A percentile compares a stretch with the other conserved stretches of the same genome.
phyloP scores from a whole-genome alignment of 2,888 invertebrate species.

The Polymixis lichenea region DNA sequence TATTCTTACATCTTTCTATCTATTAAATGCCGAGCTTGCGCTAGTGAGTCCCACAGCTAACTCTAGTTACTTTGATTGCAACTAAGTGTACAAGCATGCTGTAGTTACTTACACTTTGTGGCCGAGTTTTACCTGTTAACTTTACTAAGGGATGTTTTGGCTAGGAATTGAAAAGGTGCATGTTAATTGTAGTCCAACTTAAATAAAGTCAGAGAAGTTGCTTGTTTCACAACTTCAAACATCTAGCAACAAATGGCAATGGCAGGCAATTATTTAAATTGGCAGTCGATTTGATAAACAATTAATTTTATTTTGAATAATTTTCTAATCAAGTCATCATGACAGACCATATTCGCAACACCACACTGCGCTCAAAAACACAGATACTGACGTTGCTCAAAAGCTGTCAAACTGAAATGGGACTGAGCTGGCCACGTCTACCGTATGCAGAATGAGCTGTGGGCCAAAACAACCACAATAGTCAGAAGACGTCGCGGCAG shows the following conservation, averaged over 20 bases:
- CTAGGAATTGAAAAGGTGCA: not conserved
- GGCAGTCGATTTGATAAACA: not conserved
- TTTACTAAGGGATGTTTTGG: not conserved
- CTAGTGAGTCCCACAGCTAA: constrained; percentile 8
- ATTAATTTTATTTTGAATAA: not conserved
- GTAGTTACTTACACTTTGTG: constrained; percentile 28
- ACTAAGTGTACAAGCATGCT: constrained; percentile 16
- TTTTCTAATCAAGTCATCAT: no score
- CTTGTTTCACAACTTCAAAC: not conserved
- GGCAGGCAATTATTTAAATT: not conserved
- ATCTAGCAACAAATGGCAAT: not conserved
- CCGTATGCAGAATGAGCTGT: no score
- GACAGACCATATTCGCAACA: no score
- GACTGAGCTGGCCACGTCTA: no score
- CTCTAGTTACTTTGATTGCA: constrained; percentile 36
- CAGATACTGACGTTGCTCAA: no score
- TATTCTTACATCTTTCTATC: not conserved
- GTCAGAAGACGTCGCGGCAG: no score
- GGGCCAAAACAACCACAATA: no score
- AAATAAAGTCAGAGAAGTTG: not conserved
- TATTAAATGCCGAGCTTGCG: not conserved
- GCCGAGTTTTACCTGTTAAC: constrained; percentile 38
- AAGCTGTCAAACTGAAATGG: no score
- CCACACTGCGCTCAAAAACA: no score
- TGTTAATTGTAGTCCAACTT: not conserved